Conservation (phyloP, 2,888 invertebrate species). For the Calephelis perditalis region DNA sequence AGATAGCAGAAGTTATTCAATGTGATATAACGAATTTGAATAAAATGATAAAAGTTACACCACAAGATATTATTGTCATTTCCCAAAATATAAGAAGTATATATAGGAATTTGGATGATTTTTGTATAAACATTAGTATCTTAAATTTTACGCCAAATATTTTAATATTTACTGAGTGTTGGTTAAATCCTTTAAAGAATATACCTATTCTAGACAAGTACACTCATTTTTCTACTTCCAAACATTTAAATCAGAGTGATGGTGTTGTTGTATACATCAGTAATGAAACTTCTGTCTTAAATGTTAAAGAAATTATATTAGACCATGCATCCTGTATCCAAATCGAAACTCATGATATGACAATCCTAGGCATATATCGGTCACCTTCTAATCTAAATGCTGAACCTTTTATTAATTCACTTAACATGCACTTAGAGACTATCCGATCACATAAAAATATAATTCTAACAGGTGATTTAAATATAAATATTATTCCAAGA, state of each 20-base stretch:
- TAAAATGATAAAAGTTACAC: no score
- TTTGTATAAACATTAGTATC: constrained; percentile 7
- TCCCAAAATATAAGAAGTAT: constrained; percentile 25
- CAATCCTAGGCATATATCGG: constrained; percentile 15
- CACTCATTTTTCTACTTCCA: constrained; percentile 12
- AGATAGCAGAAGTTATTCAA: no score
- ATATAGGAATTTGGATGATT: constrained; percentile 20
- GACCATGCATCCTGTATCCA: not conserved
- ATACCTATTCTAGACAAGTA: constrained; percentile 13
- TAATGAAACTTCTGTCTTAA: constrained; percentile 7
- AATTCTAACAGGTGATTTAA: constrained; percentile 21
- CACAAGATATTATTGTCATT: not conserved
- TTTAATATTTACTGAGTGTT: constrained; percentile 23
- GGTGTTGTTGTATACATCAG: constrained; percentile 23
- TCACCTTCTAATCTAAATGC: constrained; percentile 18
- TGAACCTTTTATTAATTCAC: constrained; percentile 13
- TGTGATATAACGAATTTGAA: no score
- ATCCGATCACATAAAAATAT: constrained; percentile 15
- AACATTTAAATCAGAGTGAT: constrained; percentile 22
- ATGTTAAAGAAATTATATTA: not conserved
- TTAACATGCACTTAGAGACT: constrained; percentile 13
- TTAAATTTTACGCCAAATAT: constrained; percentile 19
- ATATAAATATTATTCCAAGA: constrained; percentile 16
- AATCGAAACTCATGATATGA: constrained; percentile 3
- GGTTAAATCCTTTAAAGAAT: constrained; percentile 17